Evolutionary conservation across 2,113 vertebrate genomes (phyloP).

Genomic region (Glaucomys volans): DNA sequence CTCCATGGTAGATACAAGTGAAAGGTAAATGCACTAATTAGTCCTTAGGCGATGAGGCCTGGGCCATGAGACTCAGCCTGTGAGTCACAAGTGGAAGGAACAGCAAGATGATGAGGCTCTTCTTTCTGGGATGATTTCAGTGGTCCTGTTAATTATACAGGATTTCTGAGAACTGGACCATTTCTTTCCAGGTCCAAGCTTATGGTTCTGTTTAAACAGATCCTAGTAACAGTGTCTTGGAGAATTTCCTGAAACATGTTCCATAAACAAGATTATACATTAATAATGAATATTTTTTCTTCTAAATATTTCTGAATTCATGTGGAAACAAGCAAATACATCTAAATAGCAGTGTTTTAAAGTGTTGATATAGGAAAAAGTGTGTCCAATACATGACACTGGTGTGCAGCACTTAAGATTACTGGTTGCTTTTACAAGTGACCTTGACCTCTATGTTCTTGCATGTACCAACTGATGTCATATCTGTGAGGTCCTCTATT

Average conservation of each 20-base stretch:
- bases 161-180: background rate
- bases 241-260: background rate
- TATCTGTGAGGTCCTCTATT: background rate
- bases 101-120: background rate
- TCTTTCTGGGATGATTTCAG: background rate
- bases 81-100: background rate
- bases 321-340: background rate
- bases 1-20: accelerated
- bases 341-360: background rate
- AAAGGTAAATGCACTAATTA: background rate
- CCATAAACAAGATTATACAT: background rate
- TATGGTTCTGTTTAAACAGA: background rate
- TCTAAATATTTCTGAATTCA: background rate
- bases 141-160: background rate
- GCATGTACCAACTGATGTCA: background rate
- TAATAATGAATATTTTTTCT: background rate
- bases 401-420: background rate
- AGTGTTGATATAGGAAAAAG: background rate
- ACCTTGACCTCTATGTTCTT: background rate
- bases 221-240: background rate
- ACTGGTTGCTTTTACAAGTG: background rate
- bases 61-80: accelerated
- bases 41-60: accelerated
- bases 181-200: background rate
- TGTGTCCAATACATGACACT: background rate